Percentiles rank a stretch among this genome's conserved stretches.
These are phyloP conservation scores for Gallinago jamesoni DNA, from an alignment of 2,113 vertebrate genomes.

Conservation along the genomic window DNA sequence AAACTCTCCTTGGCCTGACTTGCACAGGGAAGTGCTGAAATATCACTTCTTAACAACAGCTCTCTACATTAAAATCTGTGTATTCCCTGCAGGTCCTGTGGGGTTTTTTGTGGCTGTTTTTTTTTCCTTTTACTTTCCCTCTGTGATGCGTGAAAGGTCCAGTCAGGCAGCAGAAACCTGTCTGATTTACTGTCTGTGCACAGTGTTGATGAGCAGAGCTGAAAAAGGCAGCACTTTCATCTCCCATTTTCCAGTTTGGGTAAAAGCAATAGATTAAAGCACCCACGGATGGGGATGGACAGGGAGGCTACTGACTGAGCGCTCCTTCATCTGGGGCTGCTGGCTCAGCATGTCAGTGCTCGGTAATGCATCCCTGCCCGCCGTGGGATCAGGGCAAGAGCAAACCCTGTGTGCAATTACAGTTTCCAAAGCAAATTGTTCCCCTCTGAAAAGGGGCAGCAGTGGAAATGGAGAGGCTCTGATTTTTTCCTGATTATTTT, in stretches of 20 bases:
- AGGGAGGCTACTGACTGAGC: not conserved
- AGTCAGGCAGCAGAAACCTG: not conserved
- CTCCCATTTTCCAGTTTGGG: not conserved
- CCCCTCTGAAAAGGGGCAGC: not conserved
- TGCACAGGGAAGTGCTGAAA: not conserved
- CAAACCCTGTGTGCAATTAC: fast-evolving
- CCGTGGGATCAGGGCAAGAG: not conserved
- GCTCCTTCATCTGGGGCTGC: not conserved
- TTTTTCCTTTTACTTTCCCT: not conserved
- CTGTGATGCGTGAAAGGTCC: not conserved
- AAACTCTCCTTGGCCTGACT: not conserved
- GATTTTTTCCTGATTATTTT: not conserved
- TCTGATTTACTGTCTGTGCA: not conserved
- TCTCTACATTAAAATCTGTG: not conserved
- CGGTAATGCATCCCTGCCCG: not conserved
- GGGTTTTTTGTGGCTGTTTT: not conserved
- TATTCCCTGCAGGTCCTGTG: not conserved
- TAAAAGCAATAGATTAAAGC: not conserved
- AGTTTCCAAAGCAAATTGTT: not conserved
- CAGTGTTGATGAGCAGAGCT: fast-evolving
- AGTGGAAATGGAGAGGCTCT: not conserved
- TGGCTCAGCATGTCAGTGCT: not conserved
- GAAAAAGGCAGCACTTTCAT: not conserved
- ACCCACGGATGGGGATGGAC: not conserved
- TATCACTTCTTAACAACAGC: not conserved